Conservation (phyloP, 1,140 invertebrate genomes). For the Macrocentrus cingulum region DNA sequence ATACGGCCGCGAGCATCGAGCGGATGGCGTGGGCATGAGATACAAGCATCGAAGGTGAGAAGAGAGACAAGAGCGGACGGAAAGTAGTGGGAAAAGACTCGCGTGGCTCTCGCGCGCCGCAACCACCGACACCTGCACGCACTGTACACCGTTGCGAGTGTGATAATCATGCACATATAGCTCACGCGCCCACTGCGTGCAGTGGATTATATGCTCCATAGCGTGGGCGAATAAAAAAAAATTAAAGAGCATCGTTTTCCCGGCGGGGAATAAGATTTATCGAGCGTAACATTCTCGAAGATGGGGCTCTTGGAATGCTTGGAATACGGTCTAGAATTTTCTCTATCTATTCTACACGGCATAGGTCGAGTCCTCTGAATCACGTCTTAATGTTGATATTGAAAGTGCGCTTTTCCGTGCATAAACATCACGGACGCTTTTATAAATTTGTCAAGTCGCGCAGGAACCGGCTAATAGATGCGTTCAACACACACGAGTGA, state of each 20-base stretch:
- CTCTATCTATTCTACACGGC: no score
- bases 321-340: not conserved
- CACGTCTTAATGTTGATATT: not conserved
- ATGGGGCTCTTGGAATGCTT: not conserved
- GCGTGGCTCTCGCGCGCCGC: conserved; percentile 19
- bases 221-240: not conserved
- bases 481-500: conserved; percentile 36
- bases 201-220: no score
- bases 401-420: not conserved
- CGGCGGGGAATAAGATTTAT: not conserved
- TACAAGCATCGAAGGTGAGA: no score
- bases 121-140: not conserved
- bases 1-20: not conserved
- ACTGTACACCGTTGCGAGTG: not conserved
- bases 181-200: no score
- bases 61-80: not conserved
- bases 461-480: conserved; percentile 53
- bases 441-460: conserved; percentile 18
- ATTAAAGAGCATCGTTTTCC: not conserved
- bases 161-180: not conserved
- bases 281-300: not conserved
- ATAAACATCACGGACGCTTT: conserved; percentile 4
- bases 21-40: conserved; percentile 11
- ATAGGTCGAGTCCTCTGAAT: no score
- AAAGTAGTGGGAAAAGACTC: conserved; percentile 11